Percentiles rank a stretch among this genome's conserved stretches.
Evolutionary conservation across 2,113 vertebrate species (phyloP).

Genomic region (Collichthys lucidus): DNA sequence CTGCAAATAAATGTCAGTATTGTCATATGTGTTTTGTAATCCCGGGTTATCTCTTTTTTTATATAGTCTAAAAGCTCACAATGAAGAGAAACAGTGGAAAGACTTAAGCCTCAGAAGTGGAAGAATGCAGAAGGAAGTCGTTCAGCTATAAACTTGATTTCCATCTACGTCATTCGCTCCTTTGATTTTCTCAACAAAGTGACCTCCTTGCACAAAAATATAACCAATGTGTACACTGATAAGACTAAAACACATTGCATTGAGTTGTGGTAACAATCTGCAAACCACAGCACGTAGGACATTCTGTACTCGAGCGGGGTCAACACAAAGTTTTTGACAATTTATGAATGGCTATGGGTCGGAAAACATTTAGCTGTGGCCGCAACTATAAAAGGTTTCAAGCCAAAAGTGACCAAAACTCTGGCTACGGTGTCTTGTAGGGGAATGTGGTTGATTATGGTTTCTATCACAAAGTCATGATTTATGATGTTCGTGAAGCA

Average conservation of each 20-base stretch:
- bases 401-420: slow-evolving; percentile 13
- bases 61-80: not conserved
- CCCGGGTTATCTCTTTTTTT: not conserved
- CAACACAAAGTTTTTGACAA: slow-evolving; percentile 17
- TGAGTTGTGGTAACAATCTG: slow-evolving; percentile 42
- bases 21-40: slow-evolving; percentile 16
- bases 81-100: slow-evolving; percentile 22
- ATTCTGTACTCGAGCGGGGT: slow-evolving; percentile 31
- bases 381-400: slow-evolving; percentile 16
- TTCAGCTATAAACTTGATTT: slow-evolving; percentile 38
- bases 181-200: slow-evolving; percentile 41
- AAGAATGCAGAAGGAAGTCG: slow-evolving; percentile 4
- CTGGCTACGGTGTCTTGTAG: slow-evolving; percentile 9
- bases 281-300: slow-evolving; percentile 38
- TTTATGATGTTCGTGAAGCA: slow-evolving; percentile 16
- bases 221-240: slow-evolving; percentile 58
- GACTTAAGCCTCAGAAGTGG: not conserved
- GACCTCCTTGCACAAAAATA: slow-evolving; percentile 35
- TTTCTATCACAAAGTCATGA: slow-evolving; percentile 34
- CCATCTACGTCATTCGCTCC: slow-evolving; percentile 17
- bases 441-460: slow-evolving; percentile 12
- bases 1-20: slow-evolving; percentile 22
- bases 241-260: slow-evolving; percentile 36
- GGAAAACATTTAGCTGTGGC: slow-evolving; percentile 30
- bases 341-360: slow-evolving; percentile 23